Evolutionary conservation across 2,888 invertebrate species (phyloP), one percentile per base, ranked within the genome.

Genomic region (Gryllus longicercus): DNA sequence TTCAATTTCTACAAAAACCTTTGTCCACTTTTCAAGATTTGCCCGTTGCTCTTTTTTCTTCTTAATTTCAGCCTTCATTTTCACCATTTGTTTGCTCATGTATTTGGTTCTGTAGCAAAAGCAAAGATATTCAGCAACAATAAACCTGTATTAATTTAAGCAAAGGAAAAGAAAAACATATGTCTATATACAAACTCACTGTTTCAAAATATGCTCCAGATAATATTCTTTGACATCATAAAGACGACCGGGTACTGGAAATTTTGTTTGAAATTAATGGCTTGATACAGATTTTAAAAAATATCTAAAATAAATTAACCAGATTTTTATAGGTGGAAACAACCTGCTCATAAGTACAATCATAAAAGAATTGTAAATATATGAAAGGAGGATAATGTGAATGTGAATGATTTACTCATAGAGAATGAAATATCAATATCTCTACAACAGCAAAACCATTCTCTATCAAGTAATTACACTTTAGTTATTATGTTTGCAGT

Each of bases 161-260:
- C 16, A 51, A 80, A 74, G 1, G 74, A 50, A 25, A 50, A 75
- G 25, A 75, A 63, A 76, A 63, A n/a, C 18, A n/a, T 11, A n/a
- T 16, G 14, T 25, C 16, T n/a, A 4, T 10, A 50, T 25, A 50
- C 74, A 63, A 21, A 82, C 83, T 76, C 80, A 84, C 83, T 78
- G 77, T 84, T 89, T 88, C 12, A 97, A 88, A 51, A 96, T 89
- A 84, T 97, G 95, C 85, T 97, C 97, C 49, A 97, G 87, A 85
- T 92, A 95, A 85, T 90, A 93, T 38, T 93, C 90, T 82, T 93
- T 91, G 0, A 97, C 96, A 2, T 93, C 91, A 87, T 90, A 93
- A 78, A 92, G 87, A 51, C 93, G 91, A 0, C 96, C 96, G 74
- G 95, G 93, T 80, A 96, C 93, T 88, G 84, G 77, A 86, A 84